Evolutionary conservation across 1,140 invertebrate genomes (phyloP), one percentile per base, ranked within the genome.

Genomic region (Drosophila mayri): DNA sequence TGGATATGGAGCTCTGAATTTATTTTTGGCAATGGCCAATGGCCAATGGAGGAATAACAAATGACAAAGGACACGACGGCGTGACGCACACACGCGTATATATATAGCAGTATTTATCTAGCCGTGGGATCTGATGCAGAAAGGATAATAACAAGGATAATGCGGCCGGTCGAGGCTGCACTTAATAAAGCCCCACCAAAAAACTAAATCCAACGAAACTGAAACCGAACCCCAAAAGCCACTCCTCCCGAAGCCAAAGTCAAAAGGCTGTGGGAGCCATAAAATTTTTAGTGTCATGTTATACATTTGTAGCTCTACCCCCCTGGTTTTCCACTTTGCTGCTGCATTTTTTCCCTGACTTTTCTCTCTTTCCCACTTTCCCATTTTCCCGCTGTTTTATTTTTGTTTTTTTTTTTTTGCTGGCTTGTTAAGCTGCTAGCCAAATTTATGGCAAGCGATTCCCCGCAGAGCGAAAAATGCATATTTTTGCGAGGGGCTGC

Each of bases 221-320:
- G 20, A 44, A 47, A 5, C 59, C 35, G 37, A 74, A 47, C 22
- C 55, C 59, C 46, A 59, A 64, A 66, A 43, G 22, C 41, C 38
- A 41, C 20, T 6, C 37, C 52, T 20, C 2, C 3, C 38, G 20
- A 63, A 77, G 52, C 54, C 61, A 54, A 80, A 68, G 62, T 57
- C 62, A 76, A 75, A 79, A 79, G 76, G 57, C 55, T 59, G 57
- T 41, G 62, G 64, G 50, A 61, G 43, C 67, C 63, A 76, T 81
- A 46, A 78, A 85, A 78, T 58, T 85, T 85, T 82, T 72, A 87
- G 83, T 87, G 83, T 78, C 72, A 67, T 88, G 84, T 80, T 88
- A 68, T 75, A 82, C 84, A 83, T 88, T 81, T 83, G 80, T 81
- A 55, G 50, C 18, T 37, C 1, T 0, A 28, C 18, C 44, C 55